Evolutionary conservation across 2,113 vertebrate genomes (phyloP), one percentile per base, ranked within the genome.

Genomic region (Madoqua kirkii): DNA sequence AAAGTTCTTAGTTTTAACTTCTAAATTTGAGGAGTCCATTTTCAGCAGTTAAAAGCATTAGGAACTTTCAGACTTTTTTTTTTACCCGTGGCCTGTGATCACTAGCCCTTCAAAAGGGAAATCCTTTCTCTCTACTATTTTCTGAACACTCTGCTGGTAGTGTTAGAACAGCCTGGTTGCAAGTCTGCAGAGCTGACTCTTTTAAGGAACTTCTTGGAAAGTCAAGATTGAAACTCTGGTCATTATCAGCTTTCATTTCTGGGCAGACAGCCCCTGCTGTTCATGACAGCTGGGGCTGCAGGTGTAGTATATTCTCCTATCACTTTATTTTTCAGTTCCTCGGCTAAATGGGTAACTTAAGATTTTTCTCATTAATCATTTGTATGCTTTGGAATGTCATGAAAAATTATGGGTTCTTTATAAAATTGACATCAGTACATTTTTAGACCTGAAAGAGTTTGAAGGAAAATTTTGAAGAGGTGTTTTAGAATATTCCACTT

Each of bases 161-260:
- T 98, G 98, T 96, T 98, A 98, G 98, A 99, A 99, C 96, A 98
- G 94, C 99, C 99, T 78, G 96, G 98, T 97, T 99, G 99, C 89
- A 99, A 99, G 81, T 99, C 99, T 1, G 98, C 99, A 85, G 98
- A 98, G 29, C 97, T 98, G 76, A 99, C 99, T 19, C 99, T 99
- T 89, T 99, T 99, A 86, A 99, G 99, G 98, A 99, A 99, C 96
- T 99, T 99, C 97, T 99, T 99, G 0, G 99, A 99, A 98, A 99
- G 99, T 99, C 99, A 99, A 96, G 99, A 98, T 99, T 99, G 97
- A 99, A 99, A 96, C 99, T 99, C 98, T 99, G 99, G 96, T 99
- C 99, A 97, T 99, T 99, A 54, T 99, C 99, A 78, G 99, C 98
- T 98, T 99, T 99, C 96, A 99, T 98, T 27, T 99, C 99, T 14